Percentiles rank a stretch among this genome's conserved stretches.
phyloP scores from a whole-genome alignment of 2,888 invertebrate species.

The Resseliella maxima region DNA sequence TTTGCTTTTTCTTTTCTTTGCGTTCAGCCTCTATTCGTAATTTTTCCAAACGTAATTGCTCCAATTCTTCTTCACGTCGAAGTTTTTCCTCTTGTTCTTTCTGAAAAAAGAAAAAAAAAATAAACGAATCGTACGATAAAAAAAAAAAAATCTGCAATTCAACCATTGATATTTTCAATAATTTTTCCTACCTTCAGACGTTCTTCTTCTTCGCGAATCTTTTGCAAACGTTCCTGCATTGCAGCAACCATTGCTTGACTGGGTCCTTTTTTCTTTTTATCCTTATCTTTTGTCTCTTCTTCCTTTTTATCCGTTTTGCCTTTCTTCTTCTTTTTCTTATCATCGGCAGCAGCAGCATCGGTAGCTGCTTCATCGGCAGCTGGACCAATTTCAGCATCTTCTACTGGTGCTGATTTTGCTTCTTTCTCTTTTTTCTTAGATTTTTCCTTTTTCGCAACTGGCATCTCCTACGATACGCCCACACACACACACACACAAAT shows the following conservation, averaged over 20 bases:
- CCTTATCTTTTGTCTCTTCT: slow-evolving; percentile 71
- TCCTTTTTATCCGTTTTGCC: slow-evolving; percentile 64
- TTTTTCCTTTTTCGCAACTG: slow-evolving; percentile 63
- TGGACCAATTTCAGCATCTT: slow-evolving; percentile 66
- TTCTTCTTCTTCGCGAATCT: slow-evolving; percentile 91
- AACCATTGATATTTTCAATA: neutral
- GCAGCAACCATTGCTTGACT: slow-evolving; percentile 88
- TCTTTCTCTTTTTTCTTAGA: slow-evolving; percentile 74
- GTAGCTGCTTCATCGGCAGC: slow-evolving; percentile 63
- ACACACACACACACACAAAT: neutral
- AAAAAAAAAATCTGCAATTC: neutral
- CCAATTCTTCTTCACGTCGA: slow-evolving; percentile 79
- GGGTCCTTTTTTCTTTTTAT: slow-evolving; percentile 75
- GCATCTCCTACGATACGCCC: slow-evolving; percentile 61
- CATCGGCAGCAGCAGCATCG: slow-evolving; percentile 64
- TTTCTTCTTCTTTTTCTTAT: slow-evolving; percentile 64
- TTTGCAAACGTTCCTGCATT: slow-evolving; percentile 92
- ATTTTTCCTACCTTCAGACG: slow-evolving; percentile 65
- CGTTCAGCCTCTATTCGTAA: slow-evolving; percentile 85
- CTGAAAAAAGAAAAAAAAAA: slow-evolving; percentile 63
- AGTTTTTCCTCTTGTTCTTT: slow-evolving; percentile 85
- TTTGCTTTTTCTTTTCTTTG: slow-evolving; percentile 88
- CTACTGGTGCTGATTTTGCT: slow-evolving; percentile 81
- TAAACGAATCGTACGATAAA: neutral
- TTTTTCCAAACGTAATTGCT: slow-evolving; percentile 79